Base-by-base conservation (phyloP, 2,888 invertebrate species). In the Steinernema hermaphroditum region DNA sequence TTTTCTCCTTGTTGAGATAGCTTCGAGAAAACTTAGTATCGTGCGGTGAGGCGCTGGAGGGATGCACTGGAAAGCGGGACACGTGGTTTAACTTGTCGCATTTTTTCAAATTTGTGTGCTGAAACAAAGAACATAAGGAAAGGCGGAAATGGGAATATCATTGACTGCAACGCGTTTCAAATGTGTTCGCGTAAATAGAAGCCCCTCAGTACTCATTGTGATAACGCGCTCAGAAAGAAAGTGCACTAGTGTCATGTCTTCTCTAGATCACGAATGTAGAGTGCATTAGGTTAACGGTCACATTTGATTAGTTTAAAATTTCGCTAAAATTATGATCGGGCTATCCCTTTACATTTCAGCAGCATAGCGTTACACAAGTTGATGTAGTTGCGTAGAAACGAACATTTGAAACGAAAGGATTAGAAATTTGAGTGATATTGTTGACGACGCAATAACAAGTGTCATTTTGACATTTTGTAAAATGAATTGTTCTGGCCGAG, bases 61-160 rank as follows among this genome's bases (percentile, higher is more conserved):
- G 85, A 82, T 85, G 81, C 69, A 84, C 83, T 72, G 85, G 84
- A 81, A 83, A 80, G 72, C 85, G 83, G 69, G 80, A 76, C 71
- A 86, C 84, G 82, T 86, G 86, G 78, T 86, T 86, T 76, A 86
- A 79, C 73, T 85, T 80, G 77, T 85, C 86, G 84, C 83, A 85
- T 85, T 85, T 84, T 80, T 85, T 85, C 76, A 84, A 79, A 76
- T 85, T 85, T 69, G 85, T 83, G 76, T 86, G 86, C 86, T 86
- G 78, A 78, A 85, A 78, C 49, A 68, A 29, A 57, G 68, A 27
- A 43, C 14, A 19, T 57, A 1, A 37, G 1, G 22, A 37, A 57
- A 16, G 9, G 43, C 43, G 43, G 9, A 41, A 41, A 41, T 16
- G 22, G 46, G 16, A 46, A 6, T 9, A 6, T 46, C 46, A 16